Percentiles rank a stretch among this genome's conserved stretches.
These are phyloP conservation scores for Myotis brandtii DNA, from an alignment of 2,113 vertebrate species.

Conservation along the genomic window DNA sequence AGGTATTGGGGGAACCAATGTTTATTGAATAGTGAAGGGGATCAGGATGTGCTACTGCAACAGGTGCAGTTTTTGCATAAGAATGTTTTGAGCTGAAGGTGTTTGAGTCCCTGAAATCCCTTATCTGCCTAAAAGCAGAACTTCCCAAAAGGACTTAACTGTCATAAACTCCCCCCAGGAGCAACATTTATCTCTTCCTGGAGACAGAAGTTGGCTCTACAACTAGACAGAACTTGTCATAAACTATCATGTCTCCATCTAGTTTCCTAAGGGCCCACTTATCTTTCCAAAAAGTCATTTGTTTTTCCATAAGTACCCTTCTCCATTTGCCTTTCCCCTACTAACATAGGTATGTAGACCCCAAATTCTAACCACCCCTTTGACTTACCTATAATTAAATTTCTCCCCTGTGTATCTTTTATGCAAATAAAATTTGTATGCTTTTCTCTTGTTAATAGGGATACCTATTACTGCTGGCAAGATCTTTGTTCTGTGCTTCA, in stretches of 20 bases:
- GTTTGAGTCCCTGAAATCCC: neutral
- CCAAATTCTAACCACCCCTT: neutral
- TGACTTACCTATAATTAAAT: neutral
- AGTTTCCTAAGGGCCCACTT: neutral
- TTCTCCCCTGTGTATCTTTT: neutral
- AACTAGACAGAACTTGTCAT: neutral
- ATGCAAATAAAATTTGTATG: neutral
- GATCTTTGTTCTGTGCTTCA: conserved; percentile 73
- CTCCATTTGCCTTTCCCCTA: neutral
- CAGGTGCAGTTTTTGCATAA: neutral
- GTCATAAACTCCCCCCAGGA: neutral
- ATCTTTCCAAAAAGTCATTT: neutral
- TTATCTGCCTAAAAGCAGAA: neutral
- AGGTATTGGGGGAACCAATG: neutral
- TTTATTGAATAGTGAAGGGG: neutral
- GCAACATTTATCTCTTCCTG: neutral
- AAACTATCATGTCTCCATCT: neutral
- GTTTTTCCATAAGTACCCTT: neutral
- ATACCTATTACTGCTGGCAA: conserved; percentile 56
- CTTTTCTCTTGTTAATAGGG: neutral
- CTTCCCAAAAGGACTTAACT: neutral
- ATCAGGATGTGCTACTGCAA: neutral
- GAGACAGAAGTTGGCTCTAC: neutral
- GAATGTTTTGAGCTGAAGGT: neutral
- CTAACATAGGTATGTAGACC: neutral